A percentile compares a stretch with the other conserved stretches of the same genome.
Conservation (phyloP, 2,888 invertebrate genomes). For the Nomada goodeniana region DNA sequence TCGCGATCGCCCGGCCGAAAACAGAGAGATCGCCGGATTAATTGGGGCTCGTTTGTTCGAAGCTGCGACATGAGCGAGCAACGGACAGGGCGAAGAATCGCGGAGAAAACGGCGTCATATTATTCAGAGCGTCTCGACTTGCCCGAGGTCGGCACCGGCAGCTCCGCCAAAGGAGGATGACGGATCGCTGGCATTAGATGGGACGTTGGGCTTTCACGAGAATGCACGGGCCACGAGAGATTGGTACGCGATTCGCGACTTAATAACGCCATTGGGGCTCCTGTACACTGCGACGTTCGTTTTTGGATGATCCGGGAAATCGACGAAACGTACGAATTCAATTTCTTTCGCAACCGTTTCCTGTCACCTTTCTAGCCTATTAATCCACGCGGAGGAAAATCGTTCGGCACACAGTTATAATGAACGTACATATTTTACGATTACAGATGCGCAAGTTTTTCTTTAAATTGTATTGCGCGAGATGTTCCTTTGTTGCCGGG, state of each 20-base stretch:
- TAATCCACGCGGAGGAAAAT: no score
- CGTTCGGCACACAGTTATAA: no score
- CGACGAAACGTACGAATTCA: not conserved
- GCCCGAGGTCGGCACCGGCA: conserved; percentile 72
- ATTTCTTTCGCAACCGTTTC: not conserved
- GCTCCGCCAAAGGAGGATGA: conserved; percentile 79
- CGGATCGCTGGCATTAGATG: conserved; percentile 81
- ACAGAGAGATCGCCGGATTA: conserved; percentile 62
- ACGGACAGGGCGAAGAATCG: conserved; percentile 65
- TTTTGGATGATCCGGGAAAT: conserved; percentile 40
- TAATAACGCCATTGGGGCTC: conserved; percentile 78
- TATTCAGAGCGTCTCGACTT: conserved; percentile 73
- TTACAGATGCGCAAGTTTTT: no score
- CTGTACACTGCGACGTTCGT: conserved; percentile 38
- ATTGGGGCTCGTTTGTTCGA: conserved; percentile 74
- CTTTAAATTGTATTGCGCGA: no score
- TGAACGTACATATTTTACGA: no score
- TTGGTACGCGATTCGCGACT: conserved; percentile 74
- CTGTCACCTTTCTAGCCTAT: not conserved
- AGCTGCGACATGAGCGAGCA: conserved; percentile 50
- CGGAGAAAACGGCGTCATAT: conserved; percentile 69
- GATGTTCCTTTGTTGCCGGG: no score
- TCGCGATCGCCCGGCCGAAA: conserved; percentile 51
- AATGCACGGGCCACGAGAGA: conserved; percentile 59
- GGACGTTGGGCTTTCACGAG: conserved; percentile 80